Base-by-base conservation (phyloP, 2,888 invertebrate species). In the Mystacides longicornis region DNA sequence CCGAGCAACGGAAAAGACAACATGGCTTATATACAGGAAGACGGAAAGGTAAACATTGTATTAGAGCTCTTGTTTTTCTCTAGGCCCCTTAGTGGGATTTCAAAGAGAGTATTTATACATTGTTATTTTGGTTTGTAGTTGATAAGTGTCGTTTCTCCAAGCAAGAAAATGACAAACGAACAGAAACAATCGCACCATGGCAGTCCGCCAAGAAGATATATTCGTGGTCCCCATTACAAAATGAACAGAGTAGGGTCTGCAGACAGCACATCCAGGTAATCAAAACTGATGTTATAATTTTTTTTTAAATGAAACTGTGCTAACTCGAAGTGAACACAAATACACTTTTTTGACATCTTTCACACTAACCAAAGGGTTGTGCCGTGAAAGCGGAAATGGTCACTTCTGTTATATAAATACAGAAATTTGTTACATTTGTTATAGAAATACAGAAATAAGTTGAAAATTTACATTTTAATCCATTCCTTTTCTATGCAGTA, bases 131-230 rank as follows among this genome's bases (percentile, higher is more conserved):
- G 16, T 19, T 52, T 45, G 3, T 42, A 77, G 76, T 62, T 77
- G 37, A 73, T 77, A 57, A 76, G 76, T 60, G 77, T 76, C 1
- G 75, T 77, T 3, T 75, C 76, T 47, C 75, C 77, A 3, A 74
- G 74, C 58, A 70, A 52, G 22, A 52, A 58, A 33, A 55, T 52
- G 16, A 47, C 50, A 2, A 33, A 46, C 4, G 20, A 22, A 33
- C 22, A 27, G 16, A 42, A 27, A 1, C 56, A 56, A 7, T 58
- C 55, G 7, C 47, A 56, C 9, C 56, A 55, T 23, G 51, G 54
- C 5, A 58, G 58, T 18, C 55, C 58, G 16, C 37, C 47, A 20
- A 49, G 48, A 18, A 53, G 53, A 18, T 58, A 60, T 33, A 50
- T 51, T 4, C 48, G 31, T 9, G 52, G 60, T 9, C 48, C 54